Conservation (phyloP, 2,113 vertebrate genomes). For the Myotis davidii region DNA sequence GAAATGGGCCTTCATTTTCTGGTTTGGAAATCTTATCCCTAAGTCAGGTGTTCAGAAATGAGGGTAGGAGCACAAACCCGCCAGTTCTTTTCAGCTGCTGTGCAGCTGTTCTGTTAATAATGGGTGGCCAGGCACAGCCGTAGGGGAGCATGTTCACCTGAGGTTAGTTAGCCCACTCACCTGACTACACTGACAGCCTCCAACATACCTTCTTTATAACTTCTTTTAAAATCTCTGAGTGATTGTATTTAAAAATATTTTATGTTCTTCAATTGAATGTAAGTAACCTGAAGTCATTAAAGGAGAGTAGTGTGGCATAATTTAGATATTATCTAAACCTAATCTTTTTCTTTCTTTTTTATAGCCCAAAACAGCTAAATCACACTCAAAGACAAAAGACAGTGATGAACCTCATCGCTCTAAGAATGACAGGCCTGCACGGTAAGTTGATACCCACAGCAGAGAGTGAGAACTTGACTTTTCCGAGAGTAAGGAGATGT, state of each 20-base stretch:
- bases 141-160: not conserved
- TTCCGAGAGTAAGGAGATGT: not conserved
- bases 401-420: constrained; percentile 88
- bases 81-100: not conserved
- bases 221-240: not conserved
- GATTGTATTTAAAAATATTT: not conserved
- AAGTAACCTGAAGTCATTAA: constrained; percentile 29
- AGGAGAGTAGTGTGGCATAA: not conserved
- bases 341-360: not conserved
- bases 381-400: constrained; percentile 88
- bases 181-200: not conserved
- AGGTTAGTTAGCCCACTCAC: not conserved
- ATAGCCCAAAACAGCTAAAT: constrained; percentile 80
- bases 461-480: not conserved
- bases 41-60: not conserved
- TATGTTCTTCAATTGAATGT: not conserved
- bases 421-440: constrained; percentile 87
- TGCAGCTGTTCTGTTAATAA: not conserved
- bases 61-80: not conserved
- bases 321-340: constrained; percentile 10
- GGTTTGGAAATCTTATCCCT: not conserved
- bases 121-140: not conserved
- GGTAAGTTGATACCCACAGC: constrained; percentile 83
- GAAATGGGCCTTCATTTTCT: not conserved
- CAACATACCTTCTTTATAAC: not conserved